A percentile compares a stretch with the other conserved stretches of the same genome.
Evolutionary conservation across 1,140 invertebrate species (phyloP).

Genomic region (Eriosoma lanigerum): DNA sequence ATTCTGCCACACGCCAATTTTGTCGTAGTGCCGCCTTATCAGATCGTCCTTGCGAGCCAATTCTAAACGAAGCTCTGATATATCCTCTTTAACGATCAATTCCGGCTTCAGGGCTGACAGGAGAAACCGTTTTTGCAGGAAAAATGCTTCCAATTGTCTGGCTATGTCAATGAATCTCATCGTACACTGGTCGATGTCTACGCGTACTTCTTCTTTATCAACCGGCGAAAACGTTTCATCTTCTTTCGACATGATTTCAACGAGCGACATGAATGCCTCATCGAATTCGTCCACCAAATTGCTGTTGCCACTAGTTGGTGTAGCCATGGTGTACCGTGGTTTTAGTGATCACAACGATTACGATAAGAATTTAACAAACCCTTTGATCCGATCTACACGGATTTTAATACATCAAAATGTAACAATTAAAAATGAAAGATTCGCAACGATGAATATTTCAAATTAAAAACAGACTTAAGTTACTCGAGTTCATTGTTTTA

Average conservation of each 20-base stretch:
- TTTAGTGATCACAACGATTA: too few relatives aligned
- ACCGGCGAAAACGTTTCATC: slow-evolving; percentile 70
- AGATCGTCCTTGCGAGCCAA: slow-evolving; percentile 83
- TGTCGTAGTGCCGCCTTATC: slow-evolving; percentile 85
- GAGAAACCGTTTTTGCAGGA: slow-evolving; percentile 87
- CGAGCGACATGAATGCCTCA: slow-evolving; percentile 78
- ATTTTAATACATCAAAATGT: too few relatives aligned
- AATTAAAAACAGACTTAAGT: too few relatives aligned
- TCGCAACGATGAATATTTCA: too few relatives aligned
- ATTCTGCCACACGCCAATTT: slow-evolving; percentile 85
- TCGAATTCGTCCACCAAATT: slow-evolving; percentile 83
- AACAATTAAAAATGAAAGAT: too few relatives aligned
- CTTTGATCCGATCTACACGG: too few relatives aligned
- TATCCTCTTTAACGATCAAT: slow-evolving; percentile 87
- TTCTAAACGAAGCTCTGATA: slow-evolving; percentile 79
- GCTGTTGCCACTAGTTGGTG: slow-evolving; percentile 75
- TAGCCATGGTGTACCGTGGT: slow-evolving; percentile 65
- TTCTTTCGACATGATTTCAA: slow-evolving; percentile 82
- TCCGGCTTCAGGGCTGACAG: slow-evolving; percentile 89
- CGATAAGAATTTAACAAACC: too few relatives aligned
- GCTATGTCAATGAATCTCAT: slow-evolving; percentile 85
- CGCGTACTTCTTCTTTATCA: slow-evolving; percentile 80
- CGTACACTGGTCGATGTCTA: slow-evolving; percentile 82
- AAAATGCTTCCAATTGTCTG: slow-evolving; percentile 90
- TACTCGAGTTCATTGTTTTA: too few relatives aligned